A percentile compares a stretch with the other conserved stretches of the same genome.
These are phyloP conservation scores for Eueides isabella DNA, from an alignment of 1,140 invertebrate species.

Conservation along the genomic window DNA sequence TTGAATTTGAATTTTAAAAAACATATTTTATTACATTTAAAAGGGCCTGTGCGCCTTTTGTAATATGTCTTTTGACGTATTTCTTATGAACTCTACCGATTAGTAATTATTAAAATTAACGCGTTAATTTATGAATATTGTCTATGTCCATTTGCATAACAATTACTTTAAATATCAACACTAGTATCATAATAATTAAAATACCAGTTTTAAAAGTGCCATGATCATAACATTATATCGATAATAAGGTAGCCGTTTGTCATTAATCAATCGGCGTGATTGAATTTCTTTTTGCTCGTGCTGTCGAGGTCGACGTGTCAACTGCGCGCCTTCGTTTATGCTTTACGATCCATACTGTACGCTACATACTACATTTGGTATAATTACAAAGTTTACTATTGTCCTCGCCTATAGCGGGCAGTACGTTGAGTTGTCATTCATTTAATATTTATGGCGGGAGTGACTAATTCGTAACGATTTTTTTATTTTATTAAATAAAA, in stretches of 20 bases:
- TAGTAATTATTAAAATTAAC: neutral
- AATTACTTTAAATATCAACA: neutral
- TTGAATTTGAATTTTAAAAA: too few species aligned
- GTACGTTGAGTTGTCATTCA: conserved; percentile 38
- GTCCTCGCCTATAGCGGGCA: conserved; percentile 64
- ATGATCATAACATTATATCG: neutral
- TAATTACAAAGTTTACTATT: conserved; percentile 73
- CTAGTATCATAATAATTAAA: neutral
- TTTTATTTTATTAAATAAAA: conserved; percentile 11
- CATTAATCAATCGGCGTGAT: conserved; percentile 54
- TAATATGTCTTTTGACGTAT: too few species aligned
- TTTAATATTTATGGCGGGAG: conserved; percentile 34
- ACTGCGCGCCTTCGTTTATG: conserved; percentile 63
- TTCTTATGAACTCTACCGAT: neutral
- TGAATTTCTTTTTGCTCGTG: conserved; percentile 64
- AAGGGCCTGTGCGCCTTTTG: too few species aligned
- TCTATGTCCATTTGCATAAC: neutral
- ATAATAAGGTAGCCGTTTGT: conserved; percentile 22
- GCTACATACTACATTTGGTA: conserved; percentile 63
- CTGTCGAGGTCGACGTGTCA: conserved; percentile 65
- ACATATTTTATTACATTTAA: too few species aligned
- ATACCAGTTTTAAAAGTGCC: neutral
- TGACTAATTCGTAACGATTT: conserved; percentile 34
- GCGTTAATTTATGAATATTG: neutral
- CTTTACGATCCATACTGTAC: neutral